Conservation (phyloP, 2,888 invertebrate genomes). For the Carpatolechia fugitivella region DNA sequence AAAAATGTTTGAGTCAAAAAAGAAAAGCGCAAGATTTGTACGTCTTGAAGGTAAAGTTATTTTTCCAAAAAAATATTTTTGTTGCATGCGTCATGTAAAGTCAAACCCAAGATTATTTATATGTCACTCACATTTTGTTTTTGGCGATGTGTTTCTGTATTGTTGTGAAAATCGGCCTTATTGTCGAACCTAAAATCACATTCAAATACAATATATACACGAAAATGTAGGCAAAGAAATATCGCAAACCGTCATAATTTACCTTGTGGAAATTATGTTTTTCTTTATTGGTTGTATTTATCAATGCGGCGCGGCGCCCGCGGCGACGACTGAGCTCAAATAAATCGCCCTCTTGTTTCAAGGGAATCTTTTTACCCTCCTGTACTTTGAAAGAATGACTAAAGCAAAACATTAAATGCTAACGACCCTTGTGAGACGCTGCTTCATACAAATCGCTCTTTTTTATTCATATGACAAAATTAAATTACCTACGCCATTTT, state of each 20-base stretch:
- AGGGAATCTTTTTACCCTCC: conserved; percentile 40
- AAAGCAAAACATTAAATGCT: conserved; percentile 17
- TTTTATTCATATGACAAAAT: conserved; percentile 9
- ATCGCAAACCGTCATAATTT: conserved; percentile 53
- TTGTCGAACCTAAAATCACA: conserved; percentile 3
- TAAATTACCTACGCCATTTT: conserved; percentile 2
- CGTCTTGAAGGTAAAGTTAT: no score
- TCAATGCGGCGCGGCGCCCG: conserved; percentile 50
- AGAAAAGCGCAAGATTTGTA: no score
- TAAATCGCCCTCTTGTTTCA: conserved; percentile 55
- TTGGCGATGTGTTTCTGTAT: no score
- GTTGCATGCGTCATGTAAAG: no score
- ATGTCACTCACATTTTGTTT: no score
- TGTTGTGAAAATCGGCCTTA: no score
- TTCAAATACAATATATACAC: conserved; percentile 2
- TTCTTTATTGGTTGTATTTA: conserved; percentile 68
- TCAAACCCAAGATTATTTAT: no score
- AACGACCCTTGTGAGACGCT: conserved; percentile 21
- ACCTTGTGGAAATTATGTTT: conserved; percentile 66
- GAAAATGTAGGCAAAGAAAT: conserved; percentile 38
- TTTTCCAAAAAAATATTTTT: no score
- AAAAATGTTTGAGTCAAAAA: no score
- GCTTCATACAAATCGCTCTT: background rate
- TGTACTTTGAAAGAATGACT: conserved; percentile 14
- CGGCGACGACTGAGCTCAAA: conserved; percentile 41